A percentile compares a stretch with the other conserved stretches of the same genome.
phyloP scores from a whole-genome alignment of 1,140 invertebrate genomes.

The Rhopalosiphum maidis region DNA sequence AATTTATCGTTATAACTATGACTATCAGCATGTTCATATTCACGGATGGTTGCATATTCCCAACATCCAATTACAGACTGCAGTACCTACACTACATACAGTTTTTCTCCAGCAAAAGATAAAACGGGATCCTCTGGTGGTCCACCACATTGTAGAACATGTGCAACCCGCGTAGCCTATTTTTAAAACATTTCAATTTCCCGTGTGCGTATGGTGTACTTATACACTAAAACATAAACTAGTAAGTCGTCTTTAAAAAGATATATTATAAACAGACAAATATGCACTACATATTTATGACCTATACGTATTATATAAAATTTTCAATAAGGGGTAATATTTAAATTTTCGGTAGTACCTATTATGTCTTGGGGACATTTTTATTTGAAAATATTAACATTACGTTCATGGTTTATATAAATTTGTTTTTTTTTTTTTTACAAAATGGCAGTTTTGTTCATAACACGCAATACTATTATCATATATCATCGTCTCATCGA shows the following conservation, averaged over 20 bases:
- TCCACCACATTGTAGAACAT: neutral
- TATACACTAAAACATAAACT: neutral
- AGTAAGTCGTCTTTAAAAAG: neutral
- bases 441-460: neutral
- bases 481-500: neutral
- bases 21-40: constrained; percentile 26
- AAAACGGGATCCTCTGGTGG: neutral
- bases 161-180: neutral
- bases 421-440: neutral
- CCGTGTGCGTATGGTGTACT: no score
- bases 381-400: neutral
- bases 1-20: constrained; percentile 11
- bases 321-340: neutral
- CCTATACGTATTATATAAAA: neutral
- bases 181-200: neutral
- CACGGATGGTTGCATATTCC: constrained; percentile 38
- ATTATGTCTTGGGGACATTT: neutral
- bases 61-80: constrained; percentile 28
- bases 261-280: neutral
- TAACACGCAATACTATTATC: neutral
- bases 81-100: neutral
- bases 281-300: neutral
- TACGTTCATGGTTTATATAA: neutral
- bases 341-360: neutral
- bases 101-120: constrained; percentile 31